Conservation (phyloP, 2,113 vertebrate genomes). For the Prunella fulvescens region DNA sequence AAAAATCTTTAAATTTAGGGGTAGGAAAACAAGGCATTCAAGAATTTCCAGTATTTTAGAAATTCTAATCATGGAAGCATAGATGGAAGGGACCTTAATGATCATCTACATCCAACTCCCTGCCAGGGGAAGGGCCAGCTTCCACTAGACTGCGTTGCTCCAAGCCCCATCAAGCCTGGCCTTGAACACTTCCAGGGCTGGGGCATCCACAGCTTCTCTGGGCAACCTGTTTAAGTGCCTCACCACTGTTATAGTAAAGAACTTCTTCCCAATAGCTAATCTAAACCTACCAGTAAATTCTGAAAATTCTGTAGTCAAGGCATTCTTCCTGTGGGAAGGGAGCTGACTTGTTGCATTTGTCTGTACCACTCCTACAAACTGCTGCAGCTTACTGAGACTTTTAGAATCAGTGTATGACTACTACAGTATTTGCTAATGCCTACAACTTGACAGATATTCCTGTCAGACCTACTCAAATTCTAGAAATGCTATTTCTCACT, state of each 20-base stretch:
- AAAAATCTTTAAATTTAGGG: neutral
- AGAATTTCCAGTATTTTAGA: neutral
- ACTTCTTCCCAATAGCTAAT: neutral
- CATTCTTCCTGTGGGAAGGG: neutral
- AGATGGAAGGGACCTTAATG: neutral
- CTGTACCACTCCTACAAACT: neutral
- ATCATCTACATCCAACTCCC: neutral
- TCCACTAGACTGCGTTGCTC: neutral
- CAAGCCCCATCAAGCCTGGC: too few relatives aligned
- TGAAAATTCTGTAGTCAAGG: neutral
- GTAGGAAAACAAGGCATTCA: neutral
- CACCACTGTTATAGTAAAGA: neutral
- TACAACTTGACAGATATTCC: neutral
- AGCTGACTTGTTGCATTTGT: neutral
- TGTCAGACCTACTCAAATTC: neutral
- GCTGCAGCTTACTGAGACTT: neutral
- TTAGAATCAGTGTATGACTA: neutral
- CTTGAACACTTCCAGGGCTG: neutral
- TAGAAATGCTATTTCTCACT: neutral
- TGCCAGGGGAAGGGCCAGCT: neutral
- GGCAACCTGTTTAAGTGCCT: neutral
- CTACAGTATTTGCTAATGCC: neutral
- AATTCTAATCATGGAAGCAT: neutral
- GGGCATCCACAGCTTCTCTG: neutral
- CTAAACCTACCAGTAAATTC: neutral